Evolutionary conservation across 1,140 invertebrate genomes (phyloP).

Genomic region (Nephotettix cincticeps): DNA sequence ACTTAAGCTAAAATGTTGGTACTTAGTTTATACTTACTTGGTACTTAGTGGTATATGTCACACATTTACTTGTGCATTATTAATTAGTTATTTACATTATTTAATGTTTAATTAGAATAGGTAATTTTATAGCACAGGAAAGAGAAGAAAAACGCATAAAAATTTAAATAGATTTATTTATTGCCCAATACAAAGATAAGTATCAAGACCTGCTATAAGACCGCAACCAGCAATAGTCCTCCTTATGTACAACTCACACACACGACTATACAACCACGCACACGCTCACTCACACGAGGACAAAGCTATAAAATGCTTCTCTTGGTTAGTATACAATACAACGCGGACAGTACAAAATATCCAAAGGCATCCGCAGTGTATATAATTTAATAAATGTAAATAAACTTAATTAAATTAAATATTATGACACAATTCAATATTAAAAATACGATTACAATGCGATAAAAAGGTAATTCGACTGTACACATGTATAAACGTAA

Average conservation of each 20-base stretch:
- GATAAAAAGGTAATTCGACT: background rate
- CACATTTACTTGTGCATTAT: too few species aligned
- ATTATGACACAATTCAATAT: conserved; percentile 23
- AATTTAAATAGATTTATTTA: too few species aligned
- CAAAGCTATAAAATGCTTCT: conserved; percentile 12
- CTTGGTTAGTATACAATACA: conserved; percentile 8
- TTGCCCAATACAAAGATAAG: too few species aligned
- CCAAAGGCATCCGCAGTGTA: conserved; percentile 8
- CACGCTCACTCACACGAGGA: background rate
- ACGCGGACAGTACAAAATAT: background rate
- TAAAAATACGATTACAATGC: conserved; percentile 19
- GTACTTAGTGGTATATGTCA: too few species aligned
- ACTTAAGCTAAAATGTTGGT: too few species aligned
- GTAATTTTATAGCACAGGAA: too few species aligned
- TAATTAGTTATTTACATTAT: too few species aligned
- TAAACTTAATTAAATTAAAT: conserved; percentile 22
- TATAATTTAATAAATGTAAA: conserved; percentile 1
- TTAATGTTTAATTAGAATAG: too few species aligned
- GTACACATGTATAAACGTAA: background rate
- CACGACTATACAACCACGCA: background rate
- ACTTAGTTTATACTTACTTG: too few species aligned
- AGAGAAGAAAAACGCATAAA: too few species aligned
- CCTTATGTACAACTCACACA: background rate
- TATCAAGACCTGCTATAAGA: too few species aligned
- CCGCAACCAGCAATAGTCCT: too few species aligned